Evolutionary conservation across 2,888 invertebrate genomes (phyloP), one percentile per base, ranked within the genome.

Genomic region (Blomia tropicalis): DNA sequence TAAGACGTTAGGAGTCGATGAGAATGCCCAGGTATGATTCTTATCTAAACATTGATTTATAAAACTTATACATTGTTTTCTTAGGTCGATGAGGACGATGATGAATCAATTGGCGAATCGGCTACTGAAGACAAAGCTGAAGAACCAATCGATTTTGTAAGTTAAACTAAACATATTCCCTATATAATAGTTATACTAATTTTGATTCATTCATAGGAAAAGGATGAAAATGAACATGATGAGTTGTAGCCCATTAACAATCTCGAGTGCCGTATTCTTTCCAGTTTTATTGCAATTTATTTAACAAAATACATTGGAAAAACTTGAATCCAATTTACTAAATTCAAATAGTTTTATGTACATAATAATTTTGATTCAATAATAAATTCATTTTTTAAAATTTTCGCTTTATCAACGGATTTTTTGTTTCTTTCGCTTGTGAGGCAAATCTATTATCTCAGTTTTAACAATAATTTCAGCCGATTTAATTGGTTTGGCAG

Each of bases 1-100:
- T 70, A 80, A 81, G 70, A 79, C 83, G 19, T 76, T 91, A 22
- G 87, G 88, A 23, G 79, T 90, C 68, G 78, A 87, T 43, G 71
- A 83, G 59, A 84, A 84, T 71, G 90, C 88, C 71, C 74, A 75
- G 70, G 79, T 79, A 66, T 36, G 36, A 11, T 36, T 11, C 7
- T 36, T 36, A 17, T 11, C 7, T 54, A 36, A 36, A 11, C 17
- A 36, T 36, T 36, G 17, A 36, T 36, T 36, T 11, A 7, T 36
- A 36, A 36, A 11, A 17, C 36, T 36, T 36, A 36, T 36, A 11
- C 17, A 36, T 17, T 11, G 17, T 36, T 36, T 36, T n/a, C n/a
- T n/a, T 36, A 36, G 36, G 17, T 31, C 25, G 60, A 44, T 3
- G 60, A 44, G 11, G 43, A 44, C 7, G 23, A 29, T 23, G 53